phyloP scores from a whole-genome alignment of 2,888 invertebrate species.

The Thereva unica region DNA sequence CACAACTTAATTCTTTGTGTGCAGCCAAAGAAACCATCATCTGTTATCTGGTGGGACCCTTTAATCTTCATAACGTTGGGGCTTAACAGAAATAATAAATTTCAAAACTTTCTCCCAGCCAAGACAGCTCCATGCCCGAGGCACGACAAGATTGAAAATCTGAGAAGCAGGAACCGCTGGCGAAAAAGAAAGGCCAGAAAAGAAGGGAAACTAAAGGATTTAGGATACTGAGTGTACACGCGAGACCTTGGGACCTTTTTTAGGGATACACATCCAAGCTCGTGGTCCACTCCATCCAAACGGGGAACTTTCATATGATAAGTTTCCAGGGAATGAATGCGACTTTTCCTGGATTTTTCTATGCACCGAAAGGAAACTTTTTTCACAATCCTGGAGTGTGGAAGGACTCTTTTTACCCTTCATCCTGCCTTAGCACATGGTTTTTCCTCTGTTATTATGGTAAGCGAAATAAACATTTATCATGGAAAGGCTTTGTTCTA shows the following conservation, averaged over 20 bases:
- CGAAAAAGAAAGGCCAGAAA: not conserved
- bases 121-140: conserved; percentile 17
- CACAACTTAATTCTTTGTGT: conserved; percentile 31
- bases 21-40: conserved; percentile 23
- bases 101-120: conserved; percentile 30
- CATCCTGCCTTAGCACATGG: conserved; percentile 6
- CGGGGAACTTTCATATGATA: conserved; percentile 39
- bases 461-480: conserved; percentile 41
- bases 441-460: conserved; percentile 40
- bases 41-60: conserved; percentile 25
- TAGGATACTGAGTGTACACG: conserved; percentile 15
- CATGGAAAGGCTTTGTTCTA: conserved; percentile 19
- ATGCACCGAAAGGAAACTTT: conserved; percentile 32
- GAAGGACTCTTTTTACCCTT: conserved; percentile 23
- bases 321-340: conserved; percentile 30
- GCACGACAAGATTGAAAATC: conserved; percentile 38
- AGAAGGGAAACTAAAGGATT: conserved; percentile 14
- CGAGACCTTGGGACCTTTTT: conserved; percentile 1
- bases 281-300: not conserved
- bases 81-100: conserved; percentile 39
- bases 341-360: conserved; percentile 31
- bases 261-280: not conserved
- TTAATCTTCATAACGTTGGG: conserved; percentile 34
- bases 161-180: conserved; percentile 2
- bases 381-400: not conserved